A percentile compares a stretch with the other conserved stretches of the same genome.
phyloP scores from a whole-genome alignment of 2,113 vertebrate species.

The Tringa solitaria region DNA sequence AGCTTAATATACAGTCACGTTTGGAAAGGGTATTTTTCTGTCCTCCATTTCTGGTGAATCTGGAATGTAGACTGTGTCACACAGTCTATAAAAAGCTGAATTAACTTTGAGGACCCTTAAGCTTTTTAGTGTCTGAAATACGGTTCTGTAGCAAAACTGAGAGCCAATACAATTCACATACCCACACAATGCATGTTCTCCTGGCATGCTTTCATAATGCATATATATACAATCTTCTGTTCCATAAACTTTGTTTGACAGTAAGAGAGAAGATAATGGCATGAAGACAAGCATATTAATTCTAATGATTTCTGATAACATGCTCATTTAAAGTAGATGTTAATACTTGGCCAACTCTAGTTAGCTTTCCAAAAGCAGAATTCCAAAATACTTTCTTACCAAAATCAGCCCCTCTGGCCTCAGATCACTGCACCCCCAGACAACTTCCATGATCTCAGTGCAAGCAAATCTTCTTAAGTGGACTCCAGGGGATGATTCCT shows the following conservation, averaged over 20 bases:
- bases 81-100: neutral
- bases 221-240: neutral
- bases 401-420: neutral
- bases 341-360: neutral
- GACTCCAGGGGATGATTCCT: neutral
- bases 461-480: neutral
- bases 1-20: neutral
- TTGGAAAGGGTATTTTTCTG: neutral
- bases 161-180: neutral
- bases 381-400: slow-evolving; percentile 11
- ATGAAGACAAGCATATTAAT: neutral
- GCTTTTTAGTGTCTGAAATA: neutral
- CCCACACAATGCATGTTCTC: neutral
- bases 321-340: neutral
- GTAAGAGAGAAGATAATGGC: neutral
- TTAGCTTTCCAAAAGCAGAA: slow-evolving; percentile 11
- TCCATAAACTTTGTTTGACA: neutral
- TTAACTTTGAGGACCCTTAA: neutral
- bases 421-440: neutral
- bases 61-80: neutral
- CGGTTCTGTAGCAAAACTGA: neutral
- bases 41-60: neutral
- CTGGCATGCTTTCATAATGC: neutral
- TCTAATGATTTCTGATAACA: neutral
- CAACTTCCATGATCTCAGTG: neutral